A percentile compares a stretch with the other conserved stretches of the same genome.
phyloP scores from a whole-genome alignment of 2,797 vertebrate genomes.

The Manis javanica region DNA sequence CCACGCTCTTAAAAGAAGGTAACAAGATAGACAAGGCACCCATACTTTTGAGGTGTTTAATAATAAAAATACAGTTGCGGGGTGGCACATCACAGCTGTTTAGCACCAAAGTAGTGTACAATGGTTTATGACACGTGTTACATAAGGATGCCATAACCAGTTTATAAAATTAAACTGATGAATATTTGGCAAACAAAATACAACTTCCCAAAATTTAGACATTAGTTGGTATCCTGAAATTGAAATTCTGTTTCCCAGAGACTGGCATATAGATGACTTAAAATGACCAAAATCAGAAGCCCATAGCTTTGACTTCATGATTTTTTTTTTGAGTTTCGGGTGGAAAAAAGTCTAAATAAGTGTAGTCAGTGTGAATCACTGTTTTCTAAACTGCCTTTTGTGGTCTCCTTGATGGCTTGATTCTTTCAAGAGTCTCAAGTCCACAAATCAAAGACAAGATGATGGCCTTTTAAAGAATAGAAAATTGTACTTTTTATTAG shows the following conservation, averaged over 20 bases:
- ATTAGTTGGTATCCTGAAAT: slow-evolving; percentile 53
- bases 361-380: background rate
- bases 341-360: background rate
- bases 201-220: slow-evolving; percentile 42
- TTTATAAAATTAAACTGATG: slow-evolving; percentile 56
- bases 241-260: slow-evolving; percentile 46
- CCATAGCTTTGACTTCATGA: background rate
- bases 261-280: slow-evolving; percentile 47
- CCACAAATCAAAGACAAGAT: slow-evolving; percentile 20
- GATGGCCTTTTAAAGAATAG: background rate
- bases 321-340: slow-evolving; percentile 4
- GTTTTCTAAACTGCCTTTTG: slow-evolving; percentile 46
- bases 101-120: background rate
- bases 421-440: background rate
- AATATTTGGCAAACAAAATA: slow-evolving; percentile 36
- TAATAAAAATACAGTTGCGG: slow-evolving; percentile 27
- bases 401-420: background rate
- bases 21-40: background rate
- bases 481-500: slow-evolving; percentile 18
- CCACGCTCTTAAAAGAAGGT: slow-evolving; percentile 49
- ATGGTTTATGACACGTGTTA: slow-evolving; percentile 34
- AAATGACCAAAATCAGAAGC: slow-evolving; percentile 57
- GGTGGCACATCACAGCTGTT: background rate
- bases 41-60: slow-evolving; percentile 50
- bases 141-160: slow-evolving; percentile 1